A percentile compares a stretch with the other conserved stretches of the same genome.
phyloP scores from a whole-genome alignment of 2,113 vertebrate genomes.

The Xenus cinereus region DNA sequence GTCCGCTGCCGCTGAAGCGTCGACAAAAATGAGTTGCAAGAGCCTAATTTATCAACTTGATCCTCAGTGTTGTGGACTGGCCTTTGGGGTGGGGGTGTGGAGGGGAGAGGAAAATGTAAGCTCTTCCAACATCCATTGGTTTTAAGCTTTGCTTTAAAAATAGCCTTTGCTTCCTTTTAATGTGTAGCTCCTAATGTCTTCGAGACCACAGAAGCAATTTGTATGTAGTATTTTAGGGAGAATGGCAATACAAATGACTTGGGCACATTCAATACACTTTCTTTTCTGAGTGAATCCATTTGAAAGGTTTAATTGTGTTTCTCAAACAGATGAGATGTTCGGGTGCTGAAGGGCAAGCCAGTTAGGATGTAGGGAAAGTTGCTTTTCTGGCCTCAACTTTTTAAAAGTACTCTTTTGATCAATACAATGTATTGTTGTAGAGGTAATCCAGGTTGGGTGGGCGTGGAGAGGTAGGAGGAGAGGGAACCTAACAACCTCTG shows the following conservation, averaged over 20 bases:
- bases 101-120: not conserved
- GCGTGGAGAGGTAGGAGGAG: not conserved
- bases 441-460: not conserved
- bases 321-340: not conserved
- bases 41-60: not conserved
- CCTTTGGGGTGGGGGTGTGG: not conserved
- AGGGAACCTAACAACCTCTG: not conserved
- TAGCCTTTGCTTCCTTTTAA: not conserved
- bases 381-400: not conserved
- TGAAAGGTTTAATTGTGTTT: not conserved
- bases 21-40: not conserved
- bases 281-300: not conserved
- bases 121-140: not conserved
- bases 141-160: not conserved
- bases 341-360: not conserved
- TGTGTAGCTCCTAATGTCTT: not conserved
- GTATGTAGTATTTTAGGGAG: not conserved
- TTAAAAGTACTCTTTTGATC: not conserved
- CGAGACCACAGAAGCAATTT: not conserved
- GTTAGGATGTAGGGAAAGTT: not conserved
- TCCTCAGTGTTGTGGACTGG: not conserved
- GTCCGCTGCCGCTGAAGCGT: not conserved
- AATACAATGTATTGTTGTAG: not conserved
- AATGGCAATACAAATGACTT: not conserved
- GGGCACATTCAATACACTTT: not conserved